Percentiles rank a stretch among this genome's conserved stretches.
These are phyloP conservation scores for Periparus ater DNA, from an alignment of 2,797 vertebrate genomes.

Conservation along the genomic window DNA sequence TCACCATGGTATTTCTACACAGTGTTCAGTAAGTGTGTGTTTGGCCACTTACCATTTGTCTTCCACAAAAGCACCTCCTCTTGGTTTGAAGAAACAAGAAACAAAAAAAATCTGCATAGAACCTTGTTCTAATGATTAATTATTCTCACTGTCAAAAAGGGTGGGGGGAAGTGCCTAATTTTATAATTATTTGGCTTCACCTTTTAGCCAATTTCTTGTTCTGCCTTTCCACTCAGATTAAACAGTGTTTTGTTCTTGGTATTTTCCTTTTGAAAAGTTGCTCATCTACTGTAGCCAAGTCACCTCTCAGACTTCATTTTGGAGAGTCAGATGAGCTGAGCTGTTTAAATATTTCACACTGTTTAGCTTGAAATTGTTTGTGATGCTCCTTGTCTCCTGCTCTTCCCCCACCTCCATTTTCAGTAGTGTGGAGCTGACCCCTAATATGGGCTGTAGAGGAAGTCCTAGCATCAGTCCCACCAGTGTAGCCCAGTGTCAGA, in stretches of 20 bases:
- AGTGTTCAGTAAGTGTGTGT: not conserved
- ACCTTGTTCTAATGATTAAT: not conserved
- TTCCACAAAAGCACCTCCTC: not conserved
- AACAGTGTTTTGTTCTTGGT: not conserved
- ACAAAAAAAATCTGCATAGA: not conserved
- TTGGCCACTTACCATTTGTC: not conserved
- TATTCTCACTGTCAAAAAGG: not conserved
- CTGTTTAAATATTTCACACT: not conserved
- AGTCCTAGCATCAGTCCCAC: not conserved
- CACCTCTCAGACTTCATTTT: not conserved
- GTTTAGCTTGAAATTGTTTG: not conserved
- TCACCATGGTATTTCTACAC: not conserved
- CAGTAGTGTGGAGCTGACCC: not conserved
- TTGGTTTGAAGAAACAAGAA: not conserved
- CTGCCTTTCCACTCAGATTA: not conserved
- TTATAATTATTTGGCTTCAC: not conserved
- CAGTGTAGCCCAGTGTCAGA: not conserved
- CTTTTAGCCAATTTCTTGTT: not conserved
- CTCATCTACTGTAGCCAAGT: not conserved
- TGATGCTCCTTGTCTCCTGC: not conserved
- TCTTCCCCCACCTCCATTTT: not conserved
- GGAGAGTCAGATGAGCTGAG: not conserved
- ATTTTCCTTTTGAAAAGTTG: not conserved
- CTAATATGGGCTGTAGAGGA: not conserved
- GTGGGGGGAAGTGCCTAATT: not conserved